Evolutionary conservation across 2,888 invertebrate genomes (phyloP).

Genomic region (Odontothrips loti): DNA sequence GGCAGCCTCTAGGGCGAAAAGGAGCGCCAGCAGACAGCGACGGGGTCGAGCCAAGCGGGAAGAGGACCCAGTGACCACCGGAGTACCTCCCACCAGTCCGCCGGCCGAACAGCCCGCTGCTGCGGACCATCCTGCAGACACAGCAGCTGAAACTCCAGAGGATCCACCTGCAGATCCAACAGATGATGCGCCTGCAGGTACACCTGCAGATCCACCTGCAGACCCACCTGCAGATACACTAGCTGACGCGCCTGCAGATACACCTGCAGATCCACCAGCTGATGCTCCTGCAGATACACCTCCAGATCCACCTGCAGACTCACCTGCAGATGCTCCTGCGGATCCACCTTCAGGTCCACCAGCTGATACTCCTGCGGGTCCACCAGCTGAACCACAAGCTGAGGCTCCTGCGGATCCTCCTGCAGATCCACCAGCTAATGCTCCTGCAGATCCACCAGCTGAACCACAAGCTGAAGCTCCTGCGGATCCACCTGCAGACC

Average conservation of each 20-base stretch:
- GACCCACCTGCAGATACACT: background rate
- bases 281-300: constrained; percentile 9
- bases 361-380: background rate
- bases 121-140: background rate
- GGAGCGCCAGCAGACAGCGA: background rate
- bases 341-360: background rate
- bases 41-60: background rate
- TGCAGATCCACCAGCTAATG: background rate
- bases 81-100: background rate
- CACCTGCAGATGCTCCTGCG: background rate
- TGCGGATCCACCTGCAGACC: background rate
- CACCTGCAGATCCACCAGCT: constrained; percentile 3
- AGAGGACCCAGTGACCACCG: background rate
- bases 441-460: background rate
- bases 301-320: background rate
- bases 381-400: background rate
- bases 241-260: background rate
- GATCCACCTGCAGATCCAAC: background rate
- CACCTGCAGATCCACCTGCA: background rate
- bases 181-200: background rate
- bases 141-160: background rate
- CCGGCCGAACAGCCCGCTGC: background rate
- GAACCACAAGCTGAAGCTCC: background rate
- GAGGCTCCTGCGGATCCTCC: background rate
- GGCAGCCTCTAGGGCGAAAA: background rate